phyloP scores from a whole-genome alignment of 35 echinoderm and acorn worm species.

The Holothuria glaberrima region DNA sequence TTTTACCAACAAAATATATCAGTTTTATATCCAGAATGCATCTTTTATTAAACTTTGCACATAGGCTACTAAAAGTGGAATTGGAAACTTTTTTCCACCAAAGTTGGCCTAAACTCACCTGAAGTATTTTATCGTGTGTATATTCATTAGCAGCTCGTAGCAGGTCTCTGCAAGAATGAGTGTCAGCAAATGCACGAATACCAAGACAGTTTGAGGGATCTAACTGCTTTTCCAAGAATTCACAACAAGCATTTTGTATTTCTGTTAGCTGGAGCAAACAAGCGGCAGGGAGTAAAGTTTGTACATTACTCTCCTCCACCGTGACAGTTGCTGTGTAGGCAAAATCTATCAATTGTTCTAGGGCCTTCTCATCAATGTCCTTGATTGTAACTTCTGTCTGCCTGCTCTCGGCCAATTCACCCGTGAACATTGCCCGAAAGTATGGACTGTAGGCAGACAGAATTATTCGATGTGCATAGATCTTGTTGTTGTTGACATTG shows the following conservation, averaged over 20 bases:
- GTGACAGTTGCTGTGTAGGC: conserved; percentile 90
- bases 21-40: too few relatives aligned
- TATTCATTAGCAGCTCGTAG: conserved; percentile 95
- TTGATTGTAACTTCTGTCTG: conserved; percentile 96
- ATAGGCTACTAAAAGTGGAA: too few relatives aligned
- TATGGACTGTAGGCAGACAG: conserved; percentile 96
- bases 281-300: conserved; percentile 88
- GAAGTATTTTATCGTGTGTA: conserved; percentile 93
- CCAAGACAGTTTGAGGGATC: conserved; percentile 97
- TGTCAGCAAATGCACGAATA: conserved; percentile 96
- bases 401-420: conserved; percentile 94
- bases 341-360: conserved; percentile 95
- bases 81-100: too few relatives aligned
- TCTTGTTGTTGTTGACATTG: conserved; percentile 82
- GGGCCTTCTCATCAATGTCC: conserved; percentile 95
- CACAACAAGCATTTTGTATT: conserved; percentile 97
- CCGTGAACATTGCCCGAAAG: conserved; percentile 98
- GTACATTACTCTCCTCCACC: conserved; percentile 96
- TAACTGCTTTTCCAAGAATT: conserved; percentile 91
- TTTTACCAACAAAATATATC: too few relatives aligned
- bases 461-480: conserved; percentile 97
- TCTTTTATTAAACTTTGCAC: too few relatives aligned
- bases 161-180: conserved; percentile 86
- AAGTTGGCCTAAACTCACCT: conserved; percentile 45
- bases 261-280: conserved; percentile 90